Conservation (phyloP, 2,113 vertebrate species). For the Coryphaenoides rupestris region DNA sequence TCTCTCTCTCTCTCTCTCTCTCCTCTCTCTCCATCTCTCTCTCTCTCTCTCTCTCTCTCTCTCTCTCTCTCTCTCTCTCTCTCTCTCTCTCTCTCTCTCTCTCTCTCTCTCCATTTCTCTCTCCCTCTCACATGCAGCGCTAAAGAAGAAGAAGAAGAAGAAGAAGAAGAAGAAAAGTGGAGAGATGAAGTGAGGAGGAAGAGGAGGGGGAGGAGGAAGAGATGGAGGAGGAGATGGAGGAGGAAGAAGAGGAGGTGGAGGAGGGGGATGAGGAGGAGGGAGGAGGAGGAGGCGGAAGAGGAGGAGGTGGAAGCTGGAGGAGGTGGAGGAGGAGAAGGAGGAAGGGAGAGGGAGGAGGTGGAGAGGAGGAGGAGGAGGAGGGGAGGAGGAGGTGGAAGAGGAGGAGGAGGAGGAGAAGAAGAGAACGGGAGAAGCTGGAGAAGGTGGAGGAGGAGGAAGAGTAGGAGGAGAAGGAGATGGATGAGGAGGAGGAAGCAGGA, state of each 20-base stretch:
- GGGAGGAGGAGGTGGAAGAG: slow-evolving; percentile 47
- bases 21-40: neutral
- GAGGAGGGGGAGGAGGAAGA: slow-evolving; percentile 53
- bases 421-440: slow-evolving; percentile 12
- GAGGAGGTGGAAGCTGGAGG: neutral
- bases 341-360: neutral
- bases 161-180: slow-evolving; percentile 61
- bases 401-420: slow-evolving; percentile 61
- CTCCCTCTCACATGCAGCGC: neutral
- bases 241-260: slow-evolving; percentile 54
- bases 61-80: slow-evolving; percentile 18
- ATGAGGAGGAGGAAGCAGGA: neutral
- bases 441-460: neutral
- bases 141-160: neutral
- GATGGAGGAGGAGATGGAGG: slow-evolving; percentile 52
- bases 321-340: neutral
- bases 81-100: slow-evolving; percentile 6
- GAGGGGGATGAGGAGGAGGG: too few species aligned
- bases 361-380: slow-evolving; percentile 18
- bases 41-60: slow-evolving; percentile 12
- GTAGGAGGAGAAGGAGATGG: neutral
- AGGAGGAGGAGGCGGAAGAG: slow-evolving; percentile 58
- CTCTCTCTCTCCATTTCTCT: too few species aligned
- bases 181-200: slow-evolving; percentile 65
- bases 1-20: too few species aligned